These are phyloP conservation scores for Corydoras maculifer DNA, from an alignment of 2,113 vertebrate species.

Conservation along the genomic window DNA sequence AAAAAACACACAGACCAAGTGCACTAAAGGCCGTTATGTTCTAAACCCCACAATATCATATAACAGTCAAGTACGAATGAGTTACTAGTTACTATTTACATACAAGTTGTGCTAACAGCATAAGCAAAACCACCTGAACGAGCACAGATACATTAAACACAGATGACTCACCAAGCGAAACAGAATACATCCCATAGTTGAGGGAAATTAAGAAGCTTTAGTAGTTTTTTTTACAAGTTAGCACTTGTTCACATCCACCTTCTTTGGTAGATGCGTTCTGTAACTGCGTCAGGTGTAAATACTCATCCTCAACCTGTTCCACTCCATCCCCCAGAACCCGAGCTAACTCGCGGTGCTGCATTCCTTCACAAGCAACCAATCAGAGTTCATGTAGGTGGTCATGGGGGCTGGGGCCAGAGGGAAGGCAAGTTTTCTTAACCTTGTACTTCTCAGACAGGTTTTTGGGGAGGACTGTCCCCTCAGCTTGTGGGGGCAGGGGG, in stretches of 20 bases:
- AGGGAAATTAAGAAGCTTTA: background rate
- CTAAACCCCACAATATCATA: too few relatives aligned
- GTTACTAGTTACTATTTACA: too few relatives aligned
- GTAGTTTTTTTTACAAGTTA: too few relatives aligned
- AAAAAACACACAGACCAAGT: too few relatives aligned
- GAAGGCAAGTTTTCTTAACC: conserved; percentile 21
- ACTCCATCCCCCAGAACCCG: conserved; percentile 47
- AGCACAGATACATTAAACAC: background rate
- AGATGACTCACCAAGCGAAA: background rate
- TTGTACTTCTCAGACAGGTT: conserved; percentile 11
- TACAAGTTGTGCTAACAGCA: too few relatives aligned
- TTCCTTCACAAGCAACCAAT: conserved; percentile 33
- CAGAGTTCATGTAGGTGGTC: conserved; percentile 37
- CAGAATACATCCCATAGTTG: background rate
- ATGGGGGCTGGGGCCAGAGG: conserved; percentile 31
- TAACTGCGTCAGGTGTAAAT: conserved; percentile 10
- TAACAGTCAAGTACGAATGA: too few relatives aligned
- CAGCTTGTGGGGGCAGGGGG: too few relatives aligned
- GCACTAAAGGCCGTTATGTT: too few relatives aligned
- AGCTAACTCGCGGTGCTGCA: conserved; percentile 45
- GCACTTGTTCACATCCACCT: background rate
- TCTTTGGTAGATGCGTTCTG: conserved; percentile 31
- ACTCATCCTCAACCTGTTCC: conserved; percentile 51
- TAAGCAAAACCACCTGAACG: background rate
- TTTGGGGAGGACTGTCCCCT: background rate